These are phyloP conservation scores for Apus apus DNA, from an alignment of 2,113 vertebrate genomes.

Conservation along the genomic window DNA sequence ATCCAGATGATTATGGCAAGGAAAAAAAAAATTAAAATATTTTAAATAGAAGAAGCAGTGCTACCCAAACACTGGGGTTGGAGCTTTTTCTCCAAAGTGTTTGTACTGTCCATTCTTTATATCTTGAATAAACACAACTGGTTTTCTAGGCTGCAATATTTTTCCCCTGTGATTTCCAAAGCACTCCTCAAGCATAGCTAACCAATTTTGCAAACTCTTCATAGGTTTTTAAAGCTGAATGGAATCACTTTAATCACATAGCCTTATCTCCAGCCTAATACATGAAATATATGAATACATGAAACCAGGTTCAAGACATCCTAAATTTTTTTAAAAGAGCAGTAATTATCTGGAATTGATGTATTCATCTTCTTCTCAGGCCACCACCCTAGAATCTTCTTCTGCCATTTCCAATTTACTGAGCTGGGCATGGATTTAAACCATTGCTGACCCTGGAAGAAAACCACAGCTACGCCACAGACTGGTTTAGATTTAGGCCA, in stretches of 20 bases:
- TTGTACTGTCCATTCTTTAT: background rate
- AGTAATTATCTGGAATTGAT: constrained; percentile 40
- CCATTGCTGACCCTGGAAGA: constrained; percentile 52
- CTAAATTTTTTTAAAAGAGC: background rate
- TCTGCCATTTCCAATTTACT: constrained; percentile 63
- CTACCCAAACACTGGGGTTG: background rate
- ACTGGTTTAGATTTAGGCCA: constrained; percentile 60
- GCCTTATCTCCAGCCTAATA: constrained; percentile 2
- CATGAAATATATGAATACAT: background rate
- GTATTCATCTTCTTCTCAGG: constrained; percentile 24
- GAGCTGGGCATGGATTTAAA: constrained; percentile 46
- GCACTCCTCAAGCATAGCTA: background rate
- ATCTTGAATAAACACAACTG: background rate
- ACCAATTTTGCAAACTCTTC: background rate
- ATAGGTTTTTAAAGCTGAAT: background rate
- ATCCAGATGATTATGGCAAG: background rate
- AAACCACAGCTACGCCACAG: constrained; percentile 4
- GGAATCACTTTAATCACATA: background rate
- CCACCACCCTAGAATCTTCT: constrained; percentile 21
- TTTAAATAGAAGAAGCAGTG: background rate
- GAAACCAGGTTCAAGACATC: constrained; percentile 13
- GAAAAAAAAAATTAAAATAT: background rate
- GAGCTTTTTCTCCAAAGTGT: background rate
- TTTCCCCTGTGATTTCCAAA: background rate
- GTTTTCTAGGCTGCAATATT: background rate